Conservation (phyloP, 2,797 vertebrate genomes). For the Hydrolagus colliei region DNA sequence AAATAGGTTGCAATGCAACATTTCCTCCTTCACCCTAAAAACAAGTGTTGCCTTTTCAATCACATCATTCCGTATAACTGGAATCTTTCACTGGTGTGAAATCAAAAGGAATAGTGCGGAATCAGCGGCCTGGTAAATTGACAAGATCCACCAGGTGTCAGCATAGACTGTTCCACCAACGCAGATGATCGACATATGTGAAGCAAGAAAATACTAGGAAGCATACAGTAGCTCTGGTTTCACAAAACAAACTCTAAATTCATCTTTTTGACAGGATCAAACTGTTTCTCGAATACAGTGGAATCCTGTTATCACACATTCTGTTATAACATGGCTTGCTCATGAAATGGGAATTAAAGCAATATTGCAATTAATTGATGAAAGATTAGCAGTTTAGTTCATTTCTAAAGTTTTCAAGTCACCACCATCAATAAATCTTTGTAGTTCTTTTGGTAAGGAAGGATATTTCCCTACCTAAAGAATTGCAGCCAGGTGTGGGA, state of each 20-base stretch:
- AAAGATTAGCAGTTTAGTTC: not conserved
- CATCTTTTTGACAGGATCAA: too few species aligned
- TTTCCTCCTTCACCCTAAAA: not conserved
- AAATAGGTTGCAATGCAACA: not conserved
- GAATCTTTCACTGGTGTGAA: too few species aligned
- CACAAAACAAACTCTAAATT: too few species aligned
- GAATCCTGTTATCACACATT: too few species aligned
- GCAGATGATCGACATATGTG: too few species aligned
- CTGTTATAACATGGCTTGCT: too few species aligned
- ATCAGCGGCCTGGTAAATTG: not conserved
- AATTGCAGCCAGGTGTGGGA: conserved; percentile 96
- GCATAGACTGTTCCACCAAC: not conserved
- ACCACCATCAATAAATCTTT: not conserved
- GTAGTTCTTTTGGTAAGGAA: not conserved
- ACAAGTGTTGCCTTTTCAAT: not conserved
- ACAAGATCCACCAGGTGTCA: conserved; percentile 10
- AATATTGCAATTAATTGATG: not conserved
- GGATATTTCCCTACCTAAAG: conserved; percentile 65
- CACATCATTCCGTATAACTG: not conserved
- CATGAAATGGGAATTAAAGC: too few species aligned
- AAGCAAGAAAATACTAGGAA: too few species aligned
- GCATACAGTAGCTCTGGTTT: too few species aligned
- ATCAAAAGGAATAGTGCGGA: not conserved
- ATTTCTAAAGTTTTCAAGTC: not conserved
- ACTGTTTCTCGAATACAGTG: too few species aligned